phyloP scores from a whole-genome alignment of 2,888 invertebrate genomes.

The Pocota personata region DNA sequence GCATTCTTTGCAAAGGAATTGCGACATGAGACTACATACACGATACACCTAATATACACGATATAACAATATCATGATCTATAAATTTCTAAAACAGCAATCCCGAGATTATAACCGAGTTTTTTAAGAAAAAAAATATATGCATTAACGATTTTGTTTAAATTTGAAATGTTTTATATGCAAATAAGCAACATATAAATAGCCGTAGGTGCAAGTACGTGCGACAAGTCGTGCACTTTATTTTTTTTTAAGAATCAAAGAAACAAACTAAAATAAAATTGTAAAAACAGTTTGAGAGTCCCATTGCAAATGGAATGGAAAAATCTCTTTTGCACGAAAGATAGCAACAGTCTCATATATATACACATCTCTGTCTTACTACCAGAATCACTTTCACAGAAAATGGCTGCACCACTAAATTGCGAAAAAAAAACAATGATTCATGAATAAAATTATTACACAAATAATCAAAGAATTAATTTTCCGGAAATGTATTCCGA shows the following conservation, averaged over 20 bases:
- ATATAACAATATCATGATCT: no score
- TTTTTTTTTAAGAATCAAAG: neutral
- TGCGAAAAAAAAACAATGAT: neutral
- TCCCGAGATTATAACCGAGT: no score
- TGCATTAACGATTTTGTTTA: no score
- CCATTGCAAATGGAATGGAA: neutral
- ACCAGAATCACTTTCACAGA: neutral
- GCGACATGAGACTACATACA: no score
- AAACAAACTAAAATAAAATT: neutral
- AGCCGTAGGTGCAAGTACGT: no score
- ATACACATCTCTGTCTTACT: neutral
- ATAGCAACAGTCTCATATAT: neutral
- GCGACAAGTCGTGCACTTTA: no score
- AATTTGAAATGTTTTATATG: no score
- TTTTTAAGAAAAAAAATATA: no score
- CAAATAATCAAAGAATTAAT: neutral
- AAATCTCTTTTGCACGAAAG: neutral
- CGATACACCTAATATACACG: no score
- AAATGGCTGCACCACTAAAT: slow-evolving; percentile 21
- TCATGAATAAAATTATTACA: neutral
- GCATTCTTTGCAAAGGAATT: no score
- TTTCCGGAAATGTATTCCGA: neutral
- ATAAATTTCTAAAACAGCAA: no score
- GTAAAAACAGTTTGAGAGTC: slow-evolving; percentile 23
- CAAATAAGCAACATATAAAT: no score